Base-by-base conservation (phyloP, 2,888 invertebrate species). In the Neoitamus cyanurus region DNA sequence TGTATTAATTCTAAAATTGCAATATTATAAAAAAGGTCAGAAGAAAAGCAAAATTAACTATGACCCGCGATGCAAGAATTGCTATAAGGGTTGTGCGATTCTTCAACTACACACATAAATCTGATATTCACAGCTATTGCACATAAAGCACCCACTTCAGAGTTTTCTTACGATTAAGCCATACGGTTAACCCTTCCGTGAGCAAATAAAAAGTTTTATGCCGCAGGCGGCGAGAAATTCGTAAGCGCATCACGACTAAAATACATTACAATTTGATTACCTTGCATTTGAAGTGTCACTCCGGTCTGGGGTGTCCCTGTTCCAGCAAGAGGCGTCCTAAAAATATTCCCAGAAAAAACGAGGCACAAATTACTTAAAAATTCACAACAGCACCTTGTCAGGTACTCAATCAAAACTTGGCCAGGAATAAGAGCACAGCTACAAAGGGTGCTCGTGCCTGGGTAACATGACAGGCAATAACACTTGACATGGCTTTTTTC, bases 371-470 rank as follows among this genome's bases (percentile, higher is more conserved):
- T 37, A 20, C 77, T 77, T 77, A 42, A 83, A 83, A 83, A 83
- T 83, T 72, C 83, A 70, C 30, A 83, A 83, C 83, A 83, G 30
- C 72, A 72, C 42, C 42, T 83, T 83, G 70, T 70, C 70, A 72
- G 36, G 46, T 48, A 83, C 83, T 83, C 83, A 83, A 83, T 83
- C 83, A 83, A 83, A 83, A 72, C 46, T 34, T 83, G 82, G 82
- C 37, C 82, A 36, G 25, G 34, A 68, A 68, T 5, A 69, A 68
- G 68, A 37, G 68, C 68, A 82, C 15, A 11, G 28, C n/a, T 11
- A 25, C 58, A 36, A 48, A 48, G 37, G 78, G 48, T 48, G 78
- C 78, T 77, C 78, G 37, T 28, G 30, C 78, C 34, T 13, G 25
- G 31, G 34, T 9, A 82, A 82, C 68, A 68, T 68, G 82, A 82